Evolutionary conservation across 2,113 vertebrate species (phyloP), one percentile per base, ranked within the genome.

Genomic region (Genyomyrus donnyi): DNA sequence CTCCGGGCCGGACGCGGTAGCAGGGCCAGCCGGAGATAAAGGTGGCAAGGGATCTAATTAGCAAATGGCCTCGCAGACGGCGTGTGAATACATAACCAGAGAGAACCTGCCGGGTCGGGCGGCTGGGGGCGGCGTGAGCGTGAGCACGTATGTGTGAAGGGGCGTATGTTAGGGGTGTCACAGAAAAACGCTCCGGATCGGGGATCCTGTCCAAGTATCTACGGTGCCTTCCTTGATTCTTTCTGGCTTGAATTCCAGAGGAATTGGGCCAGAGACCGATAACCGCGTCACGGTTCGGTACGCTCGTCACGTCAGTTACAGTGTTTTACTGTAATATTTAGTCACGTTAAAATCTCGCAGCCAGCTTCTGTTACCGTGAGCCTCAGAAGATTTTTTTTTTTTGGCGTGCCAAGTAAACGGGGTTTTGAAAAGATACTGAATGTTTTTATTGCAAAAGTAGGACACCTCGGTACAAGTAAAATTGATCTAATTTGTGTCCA

Each of bases 11-110:
- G 31, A 39, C 5, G 5, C 15, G 1, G 11, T 39, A 8, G 70
- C 70, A 15, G 15, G 74, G 74, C 13, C 11, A 62, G 70, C 31
- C 35, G 3, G 31, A 52, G 48, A 83, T 13, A 39, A 74, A 52
- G 62, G 88, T 77, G 53, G 62, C 88, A 15, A 48, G 87, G 95
- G 95, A 95, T 91, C 94, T 95, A 96, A 96, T 96, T 96, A 96
- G 93, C 93, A 94, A 93, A 95, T 95, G 94, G 95, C 94, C 92
- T 95, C 94, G 94, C 96, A 94, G 94, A 94, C 93, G 91, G 91
- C 91, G 93, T 56, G 93, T 95, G 95, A 96, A 91, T 96, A 95
- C 94, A 95, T 95, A 94, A 90, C 8, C 91, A 91, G 91, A 90
- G 80, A 93, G n/a, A 66, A 46, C 93, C 80, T 90, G 80, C 84